Evolutionary conservation across 2,888 invertebrate species (phyloP).

Genomic region (Rhingia rostrata): DNA sequence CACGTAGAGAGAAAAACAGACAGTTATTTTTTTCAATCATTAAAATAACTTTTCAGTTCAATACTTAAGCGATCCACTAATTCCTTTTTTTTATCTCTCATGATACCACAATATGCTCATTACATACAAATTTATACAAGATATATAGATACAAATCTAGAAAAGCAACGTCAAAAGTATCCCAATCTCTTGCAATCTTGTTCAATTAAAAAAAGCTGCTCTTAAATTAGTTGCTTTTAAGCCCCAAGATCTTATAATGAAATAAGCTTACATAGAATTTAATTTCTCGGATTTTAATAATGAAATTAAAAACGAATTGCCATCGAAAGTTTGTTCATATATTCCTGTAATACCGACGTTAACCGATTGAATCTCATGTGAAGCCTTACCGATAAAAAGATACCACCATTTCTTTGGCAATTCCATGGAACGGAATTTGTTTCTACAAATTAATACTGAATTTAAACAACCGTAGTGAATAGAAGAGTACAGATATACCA

Average conservation of each 20-base stretch:
- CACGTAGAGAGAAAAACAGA: too few relatives aligned
- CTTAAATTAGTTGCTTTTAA: not conserved
- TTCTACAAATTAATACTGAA: conserved; percentile 60
- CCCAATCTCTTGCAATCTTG: not conserved
- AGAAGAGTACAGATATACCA: conserved; percentile 15
- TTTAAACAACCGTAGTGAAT: conserved; percentile 52
- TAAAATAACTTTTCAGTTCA: too few relatives aligned
- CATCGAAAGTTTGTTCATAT: conserved; percentile 55
- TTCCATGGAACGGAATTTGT: conserved; percentile 37
- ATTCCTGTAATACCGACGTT: conserved; percentile 51
- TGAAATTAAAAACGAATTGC: conserved; percentile 47
- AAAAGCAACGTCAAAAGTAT: too few relatives aligned
- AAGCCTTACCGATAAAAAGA: conserved; percentile 21
- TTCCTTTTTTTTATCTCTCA: too few relatives aligned
- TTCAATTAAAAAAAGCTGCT: not conserved
- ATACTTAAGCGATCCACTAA: too few relatives aligned
- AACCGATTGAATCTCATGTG: conserved; percentile 45
- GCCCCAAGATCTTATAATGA: conserved; percentile 1
- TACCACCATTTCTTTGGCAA: not conserved
- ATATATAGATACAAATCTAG: too few relatives aligned
- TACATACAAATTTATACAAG: too few relatives aligned
- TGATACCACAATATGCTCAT: too few relatives aligned
- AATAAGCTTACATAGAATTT: conserved; percentile 10
- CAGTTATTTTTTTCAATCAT: too few relatives aligned
- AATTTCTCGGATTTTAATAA: conserved; percentile 24